Percentiles rank a stretch among this genome's conserved stretches.
These are phyloP conservation scores for Benitochromis conjunctus DNA, from an alignment of 2,113 vertebrate genomes.

Conservation along the genomic window DNA sequence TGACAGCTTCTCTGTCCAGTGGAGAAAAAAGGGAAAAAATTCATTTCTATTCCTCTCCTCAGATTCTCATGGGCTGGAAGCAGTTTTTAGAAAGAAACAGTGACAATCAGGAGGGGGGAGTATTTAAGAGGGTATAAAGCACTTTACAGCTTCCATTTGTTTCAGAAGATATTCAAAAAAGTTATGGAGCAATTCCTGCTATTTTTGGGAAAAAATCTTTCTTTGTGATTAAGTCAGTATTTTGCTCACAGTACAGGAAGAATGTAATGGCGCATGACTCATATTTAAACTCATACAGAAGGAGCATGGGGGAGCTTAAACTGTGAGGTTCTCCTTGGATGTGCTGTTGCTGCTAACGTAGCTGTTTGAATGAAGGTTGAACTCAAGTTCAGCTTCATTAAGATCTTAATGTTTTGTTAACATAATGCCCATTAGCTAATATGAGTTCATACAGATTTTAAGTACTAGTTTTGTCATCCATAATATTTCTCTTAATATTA, in stretches of 20 bases:
- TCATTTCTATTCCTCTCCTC: not conserved
- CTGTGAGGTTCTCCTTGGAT: not conserved
- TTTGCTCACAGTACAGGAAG: not conserved
- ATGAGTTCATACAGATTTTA: not conserved
- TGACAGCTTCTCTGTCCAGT: constrained; percentile 54
- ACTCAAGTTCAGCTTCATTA: not conserved
- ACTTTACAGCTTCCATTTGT: not conserved
- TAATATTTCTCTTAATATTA: not conserved
- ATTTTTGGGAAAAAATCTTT: not conserved
- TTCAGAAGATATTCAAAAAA: not conserved
- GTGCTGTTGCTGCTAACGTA: not conserved
- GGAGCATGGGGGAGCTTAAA: not conserved
- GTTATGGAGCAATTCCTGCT: not conserved
- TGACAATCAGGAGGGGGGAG: too few relatives aligned
- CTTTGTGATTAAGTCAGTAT: not conserved
- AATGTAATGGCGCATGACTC: not conserved
- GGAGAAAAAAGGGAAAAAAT: not conserved
- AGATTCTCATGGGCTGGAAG: not conserved
- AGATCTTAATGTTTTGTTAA: not conserved
- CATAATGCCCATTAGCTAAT: not conserved
- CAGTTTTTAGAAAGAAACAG: constrained; percentile 9
- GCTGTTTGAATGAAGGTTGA: not conserved
- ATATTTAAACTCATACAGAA: not conserved
- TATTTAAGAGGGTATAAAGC: too few relatives aligned
- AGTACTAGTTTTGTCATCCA: not conserved